Base-by-base conservation (phyloP, 64 coral and sea anemone species). In the Pocillopora damicornis region DNA sequence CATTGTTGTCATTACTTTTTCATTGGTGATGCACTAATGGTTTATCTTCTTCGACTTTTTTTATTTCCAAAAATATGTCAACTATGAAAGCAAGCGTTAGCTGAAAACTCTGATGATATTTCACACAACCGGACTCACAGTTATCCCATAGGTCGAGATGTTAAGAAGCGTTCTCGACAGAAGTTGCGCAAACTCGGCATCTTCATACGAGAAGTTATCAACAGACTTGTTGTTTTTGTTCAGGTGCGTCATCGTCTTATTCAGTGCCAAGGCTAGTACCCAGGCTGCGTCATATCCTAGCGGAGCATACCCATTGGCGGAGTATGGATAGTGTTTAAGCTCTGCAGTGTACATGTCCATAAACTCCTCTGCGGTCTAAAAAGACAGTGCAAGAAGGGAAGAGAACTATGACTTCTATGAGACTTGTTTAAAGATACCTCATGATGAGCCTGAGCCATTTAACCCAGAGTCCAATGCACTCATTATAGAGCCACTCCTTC, bases 261-360 rank as follows among this genome's bases (percentile, higher is more conserved):
- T 61, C 15, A 94, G 35, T 0, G 88, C 88, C 7, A 63, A 60
- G 0, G 92, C 92, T 12, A 90, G 51, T 14, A 88, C 80, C 92
- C 92, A 94, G 11, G 87, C 37, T 18, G 88, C 73, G 72, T 94
- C 92, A 73, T 94, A 94, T 1, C 88, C 92, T 8, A 87, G 86
- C 61, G 88, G 37, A 20, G 82, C 76, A 60, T 90, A 90, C 2
- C 58, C 38, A 26, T 94, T 94, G 25, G 35, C 14, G 59, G 58
- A 76, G 16, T 45, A 61, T 15, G 82, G 61, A 64, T 78, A 78
- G 42, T 82, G 86, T 60, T 63, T 56, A 63, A 76, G 60, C n/a
- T 87, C 66, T 1, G 42, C 14, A 25, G 73, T 15, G 51, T 94
- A 94, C 74, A 90, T 51, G 10, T 12, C 68, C 25, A 37, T 5